Conservation (phyloP, 1,140 invertebrate species). For the Zaprionus lachaisei region DNA sequence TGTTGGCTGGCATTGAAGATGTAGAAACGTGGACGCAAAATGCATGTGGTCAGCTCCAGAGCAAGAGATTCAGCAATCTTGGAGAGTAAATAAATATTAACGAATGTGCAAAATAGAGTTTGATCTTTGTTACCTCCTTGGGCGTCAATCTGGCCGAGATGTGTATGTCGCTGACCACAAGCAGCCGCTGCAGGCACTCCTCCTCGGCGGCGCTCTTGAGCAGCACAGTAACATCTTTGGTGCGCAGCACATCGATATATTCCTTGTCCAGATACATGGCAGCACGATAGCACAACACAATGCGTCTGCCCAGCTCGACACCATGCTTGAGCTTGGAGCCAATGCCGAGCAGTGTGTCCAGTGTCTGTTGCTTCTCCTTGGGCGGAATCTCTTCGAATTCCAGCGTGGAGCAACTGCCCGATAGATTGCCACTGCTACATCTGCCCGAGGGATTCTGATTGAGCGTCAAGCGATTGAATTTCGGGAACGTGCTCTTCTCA, state of each 20-base stretch:
- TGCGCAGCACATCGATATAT: conserved; percentile 86
- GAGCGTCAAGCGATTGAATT: conserved; percentile 74
- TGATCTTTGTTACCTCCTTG: conserved; percentile 51
- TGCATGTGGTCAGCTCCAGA: conserved; percentile 85
- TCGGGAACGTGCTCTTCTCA: conserved; percentile 75
- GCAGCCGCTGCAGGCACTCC: conserved; percentile 85
- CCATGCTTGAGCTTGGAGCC: conserved; percentile 85
- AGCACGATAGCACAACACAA: conserved; percentile 86
- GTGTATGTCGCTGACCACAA: conserved; percentile 86
- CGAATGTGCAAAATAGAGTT: neutral
- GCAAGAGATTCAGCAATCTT: conserved; percentile 85
- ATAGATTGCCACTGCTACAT: conserved; percentile 64
- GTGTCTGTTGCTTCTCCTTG: conserved; percentile 77
- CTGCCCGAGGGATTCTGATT: conserved; percentile 59
- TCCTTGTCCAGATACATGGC: conserved; percentile 86
- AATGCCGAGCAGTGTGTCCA: conserved; percentile 79
- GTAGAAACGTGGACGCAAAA: conserved; percentile 84
- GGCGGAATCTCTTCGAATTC: conserved; percentile 83
- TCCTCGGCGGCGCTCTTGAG: conserved; percentile 86
- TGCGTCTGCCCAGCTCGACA: conserved; percentile 85
- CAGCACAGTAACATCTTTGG: conserved; percentile 85
- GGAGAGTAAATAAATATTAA: neutral
- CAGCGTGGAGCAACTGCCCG: conserved; percentile 68
- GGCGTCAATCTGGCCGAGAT: conserved; percentile 85
- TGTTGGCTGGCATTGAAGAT: conserved; percentile 83